phyloP scores from a whole-genome alignment of 2,797 vertebrate species.

The Phoxinus dragarum region DNA sequence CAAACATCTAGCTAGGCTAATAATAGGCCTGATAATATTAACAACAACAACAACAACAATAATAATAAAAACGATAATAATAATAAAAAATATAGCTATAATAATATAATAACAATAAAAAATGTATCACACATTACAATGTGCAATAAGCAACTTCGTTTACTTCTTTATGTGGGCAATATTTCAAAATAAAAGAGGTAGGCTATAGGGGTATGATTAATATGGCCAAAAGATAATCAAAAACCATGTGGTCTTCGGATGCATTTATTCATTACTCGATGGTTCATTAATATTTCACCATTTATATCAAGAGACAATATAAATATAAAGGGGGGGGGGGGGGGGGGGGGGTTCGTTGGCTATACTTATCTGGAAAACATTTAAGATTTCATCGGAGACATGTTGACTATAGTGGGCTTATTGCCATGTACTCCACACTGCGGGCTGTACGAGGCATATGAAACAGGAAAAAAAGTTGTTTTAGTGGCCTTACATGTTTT shows the following conservation, averaged over 20 bases:
- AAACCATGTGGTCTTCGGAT: not conserved
- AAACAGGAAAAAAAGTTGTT: slow-evolving; percentile 30
- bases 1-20: too few relatives aligned
- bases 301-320: slow-evolving; percentile 23
- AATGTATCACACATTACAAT: not conserved
- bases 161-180: not conserved
- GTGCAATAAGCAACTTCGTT: not conserved
- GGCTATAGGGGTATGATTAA: not conserved
- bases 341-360: not conserved
- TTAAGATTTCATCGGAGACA: slow-evolving; percentile 13
- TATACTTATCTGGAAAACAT: slow-evolving; percentile 3
- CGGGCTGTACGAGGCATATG: slow-evolving; percentile 17
- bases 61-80: not conserved
- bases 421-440: slow-evolving; percentile 33
- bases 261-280: slow-evolving; percentile 34
- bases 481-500: slow-evolving; percentile 39
- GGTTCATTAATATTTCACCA: slow-evolving; percentile 36
- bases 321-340: too few relatives aligned
- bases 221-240: not conserved
- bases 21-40: not conserved
- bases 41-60: not conserved
- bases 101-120: not conserved
- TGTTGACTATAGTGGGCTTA: slow-evolving; percentile 36
- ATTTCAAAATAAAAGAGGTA: not conserved
- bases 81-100: not conserved